A percentile compares a stretch with the other conserved stretches of the same genome.
Evolutionary conservation across 1,140 invertebrate species (phyloP).

Genomic region (Drosophila athabasca): DNA sequence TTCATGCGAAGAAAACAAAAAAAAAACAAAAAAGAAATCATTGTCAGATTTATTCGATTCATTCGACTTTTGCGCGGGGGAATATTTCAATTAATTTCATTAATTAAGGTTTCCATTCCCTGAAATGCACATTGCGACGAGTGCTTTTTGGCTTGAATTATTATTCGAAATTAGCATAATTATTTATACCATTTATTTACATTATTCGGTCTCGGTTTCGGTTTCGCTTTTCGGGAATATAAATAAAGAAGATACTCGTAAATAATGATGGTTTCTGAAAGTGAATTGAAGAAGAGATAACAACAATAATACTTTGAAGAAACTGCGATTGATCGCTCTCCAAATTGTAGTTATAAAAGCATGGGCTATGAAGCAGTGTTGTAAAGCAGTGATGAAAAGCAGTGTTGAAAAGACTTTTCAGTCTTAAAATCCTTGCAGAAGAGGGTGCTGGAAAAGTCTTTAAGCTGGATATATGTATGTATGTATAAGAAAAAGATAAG

Average conservation of each 20-base stretch:
- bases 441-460: too few relatives aligned
- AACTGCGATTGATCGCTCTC: too few relatives aligned
- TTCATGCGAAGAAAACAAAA: neutral
- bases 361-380: too few relatives aligned
- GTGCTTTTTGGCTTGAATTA: slow-evolving; percentile 34
- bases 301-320: too few relatives aligned
- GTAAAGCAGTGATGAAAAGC: too few relatives aligned
- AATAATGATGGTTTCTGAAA: too few relatives aligned
- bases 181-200: slow-evolving; percentile 42
- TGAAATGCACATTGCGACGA: slow-evolving; percentile 14
- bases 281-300: too few relatives aligned
- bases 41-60: slow-evolving; percentile 8
- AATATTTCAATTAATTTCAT: slow-evolving; percentile 45
- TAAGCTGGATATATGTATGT: too few relatives aligned
- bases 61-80: neutral
- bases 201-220: slow-evolving; percentile 12
- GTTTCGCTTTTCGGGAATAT: slow-evolving; percentile 1
- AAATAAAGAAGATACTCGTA: neutral
- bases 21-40: neutral
- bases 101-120: slow-evolving; percentile 31
- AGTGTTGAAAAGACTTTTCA: too few relatives aligned
- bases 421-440: too few relatives aligned
- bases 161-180: slow-evolving; percentile 42
- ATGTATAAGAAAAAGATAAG: too few relatives aligned
- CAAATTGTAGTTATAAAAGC: too few relatives aligned